These are phyloP conservation scores for Muricea muricata DNA, from an alignment of 92 coral and sea anemone species.

Conservation along the genomic window DNA sequence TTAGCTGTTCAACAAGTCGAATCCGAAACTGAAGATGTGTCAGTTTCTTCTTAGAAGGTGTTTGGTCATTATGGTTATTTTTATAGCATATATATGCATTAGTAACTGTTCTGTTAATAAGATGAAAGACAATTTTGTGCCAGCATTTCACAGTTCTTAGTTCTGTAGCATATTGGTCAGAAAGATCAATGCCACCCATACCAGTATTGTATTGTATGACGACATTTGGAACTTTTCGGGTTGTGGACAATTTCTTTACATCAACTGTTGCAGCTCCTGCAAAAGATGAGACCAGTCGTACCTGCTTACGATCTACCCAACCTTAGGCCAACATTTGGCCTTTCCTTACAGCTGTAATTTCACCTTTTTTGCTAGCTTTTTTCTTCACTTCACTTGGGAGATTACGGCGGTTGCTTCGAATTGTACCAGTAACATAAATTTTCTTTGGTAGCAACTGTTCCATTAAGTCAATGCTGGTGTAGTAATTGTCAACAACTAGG, in stretches of 20 bases:
- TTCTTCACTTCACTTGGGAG: neutral
- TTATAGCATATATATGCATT: constrained; percentile 9
- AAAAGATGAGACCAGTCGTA: neutral
- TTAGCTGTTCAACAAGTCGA: neutral
- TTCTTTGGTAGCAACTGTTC: neutral
- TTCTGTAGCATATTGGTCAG: neutral
- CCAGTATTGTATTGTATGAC: neutral
- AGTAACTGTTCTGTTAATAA: neutral
- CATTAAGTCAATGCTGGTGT: neutral
- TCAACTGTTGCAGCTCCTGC: neutral
- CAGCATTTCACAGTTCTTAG: constrained; percentile 1
- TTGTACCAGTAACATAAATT: constrained; percentile 1
- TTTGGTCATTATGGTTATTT: neutral
- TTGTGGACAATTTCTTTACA: neutral
- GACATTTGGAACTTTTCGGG: neutral
- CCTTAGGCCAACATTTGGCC: neutral
- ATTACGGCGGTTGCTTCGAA: neutral
- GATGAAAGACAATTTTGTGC: constrained; percentile 1
- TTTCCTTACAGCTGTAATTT: neutral
- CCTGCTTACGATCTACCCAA: constrained; percentile 6
- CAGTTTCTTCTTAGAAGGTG: neutral
- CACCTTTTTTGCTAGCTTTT: neutral
- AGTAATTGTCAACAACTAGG: neutral
- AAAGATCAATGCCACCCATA: constrained; percentile 11
- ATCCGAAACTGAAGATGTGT: neutral